phyloP scores from a whole-genome alignment of 1,140 invertebrate species.

The Meloidogyne chitwoodi region DNA sequence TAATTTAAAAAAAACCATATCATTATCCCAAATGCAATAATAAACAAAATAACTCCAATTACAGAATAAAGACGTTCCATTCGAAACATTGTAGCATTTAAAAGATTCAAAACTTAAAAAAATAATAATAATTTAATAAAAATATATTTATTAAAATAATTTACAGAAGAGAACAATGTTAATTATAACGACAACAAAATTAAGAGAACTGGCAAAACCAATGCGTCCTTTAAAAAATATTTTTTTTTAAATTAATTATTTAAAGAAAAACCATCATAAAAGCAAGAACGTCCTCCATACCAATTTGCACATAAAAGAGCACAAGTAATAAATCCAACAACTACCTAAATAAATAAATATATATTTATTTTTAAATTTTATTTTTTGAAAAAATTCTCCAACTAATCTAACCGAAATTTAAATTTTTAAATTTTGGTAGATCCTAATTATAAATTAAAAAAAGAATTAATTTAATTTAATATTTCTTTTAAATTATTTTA shows the following conservation, averaged over 20 bases:
- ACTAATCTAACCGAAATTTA: too few species aligned
- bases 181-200: not conserved
- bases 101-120: not conserved
- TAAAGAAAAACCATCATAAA: not conserved
- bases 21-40: conserved; percentile 1
- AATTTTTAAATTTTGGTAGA: too few species aligned
- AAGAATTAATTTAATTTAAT: too few species aligned
- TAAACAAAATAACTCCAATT: not conserved
- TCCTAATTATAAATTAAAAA: too few species aligned
- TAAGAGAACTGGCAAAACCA: not conserved
- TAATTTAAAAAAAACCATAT: not conserved
- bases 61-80: conserved; percentile 6
- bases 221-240: not conserved
- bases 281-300: not conserved
- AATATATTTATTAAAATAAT: not conserved
- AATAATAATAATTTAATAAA: not conserved
- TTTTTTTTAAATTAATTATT: not conserved
- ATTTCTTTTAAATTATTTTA: not conserved
- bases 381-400: too few species aligned
- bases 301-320: not conserved
- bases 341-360: not conserved
- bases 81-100: not conserved
- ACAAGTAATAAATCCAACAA: not conserved
- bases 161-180: conserved; percentile 4
- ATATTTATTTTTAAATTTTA: not conserved